phyloP scores from a whole-genome alignment of 2,888 invertebrate genomes.

The Lepidochitona cinerea region DNA sequence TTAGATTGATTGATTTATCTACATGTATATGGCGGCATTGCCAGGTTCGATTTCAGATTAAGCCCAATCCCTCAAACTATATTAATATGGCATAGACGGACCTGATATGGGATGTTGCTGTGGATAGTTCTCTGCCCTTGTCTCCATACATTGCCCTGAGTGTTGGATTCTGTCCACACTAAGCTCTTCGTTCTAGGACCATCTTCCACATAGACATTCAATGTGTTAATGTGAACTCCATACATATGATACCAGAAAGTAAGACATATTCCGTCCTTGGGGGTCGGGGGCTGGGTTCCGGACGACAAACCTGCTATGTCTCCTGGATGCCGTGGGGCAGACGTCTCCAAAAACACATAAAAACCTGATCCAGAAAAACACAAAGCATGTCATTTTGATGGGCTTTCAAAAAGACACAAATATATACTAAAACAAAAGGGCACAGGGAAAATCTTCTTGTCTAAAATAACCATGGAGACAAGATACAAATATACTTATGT shows the following conservation, averaged over 20 bases:
- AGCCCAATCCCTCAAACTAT: too few species aligned
- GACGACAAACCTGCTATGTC: conserved; percentile 73
- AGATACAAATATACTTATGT: too few species aligned
- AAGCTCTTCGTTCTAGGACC: neutral
- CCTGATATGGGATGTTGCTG: conserved; percentile 42
- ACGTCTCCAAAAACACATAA: conserved; percentile 57
- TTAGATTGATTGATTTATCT: too few species aligned
- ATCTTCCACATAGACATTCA: conserved; percentile 46
- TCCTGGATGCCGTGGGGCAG: conserved; percentile 75
- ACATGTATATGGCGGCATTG: too few species aligned
- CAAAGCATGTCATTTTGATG: too few species aligned
- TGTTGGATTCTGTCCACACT: conserved; percentile 19
- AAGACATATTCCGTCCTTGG: conserved; percentile 42
- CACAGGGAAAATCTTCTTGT: too few species aligned
- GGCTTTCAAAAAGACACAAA: too few species aligned
- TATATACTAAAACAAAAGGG: too few species aligned
- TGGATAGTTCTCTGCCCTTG: conserved; percentile 37
- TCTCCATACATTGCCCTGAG: conserved; percentile 58
- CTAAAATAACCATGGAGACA: too few species aligned
- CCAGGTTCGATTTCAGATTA: too few species aligned
- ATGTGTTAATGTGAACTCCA: conserved; percentile 56
- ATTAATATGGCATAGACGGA: too few species aligned
- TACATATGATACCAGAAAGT: conserved; percentile 66
- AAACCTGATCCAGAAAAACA: conserved; percentile 41
- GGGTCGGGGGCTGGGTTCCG: conserved; percentile 38